phyloP scores from a whole-genome alignment of 2,888 invertebrate genomes.

The Drosophila paracracens region DNA sequence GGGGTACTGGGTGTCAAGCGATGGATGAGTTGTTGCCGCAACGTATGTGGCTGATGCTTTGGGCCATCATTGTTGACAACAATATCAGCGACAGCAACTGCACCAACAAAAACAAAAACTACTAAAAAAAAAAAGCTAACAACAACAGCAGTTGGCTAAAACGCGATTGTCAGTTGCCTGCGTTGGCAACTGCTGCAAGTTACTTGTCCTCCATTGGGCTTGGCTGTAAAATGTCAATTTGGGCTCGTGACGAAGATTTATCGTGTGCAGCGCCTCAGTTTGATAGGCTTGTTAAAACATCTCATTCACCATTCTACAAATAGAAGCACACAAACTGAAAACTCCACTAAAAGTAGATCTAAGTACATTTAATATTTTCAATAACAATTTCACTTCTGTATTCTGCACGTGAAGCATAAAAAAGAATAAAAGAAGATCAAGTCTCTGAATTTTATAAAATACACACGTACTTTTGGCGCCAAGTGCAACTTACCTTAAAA shows the following conservation, averaged over 20 bases:
- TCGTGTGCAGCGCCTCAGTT: conserved; percentile 53
- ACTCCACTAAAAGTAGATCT: neutral
- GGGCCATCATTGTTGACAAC: conserved; percentile 77
- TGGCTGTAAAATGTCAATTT: conserved; percentile 80
- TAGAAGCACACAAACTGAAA: neutral
- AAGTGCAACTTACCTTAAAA: neutral
- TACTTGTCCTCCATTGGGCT: conserved; percentile 61
- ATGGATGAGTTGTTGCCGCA: conserved; percentile 74
- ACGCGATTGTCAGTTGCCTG: conserved; percentile 37
- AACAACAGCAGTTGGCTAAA: conserved; percentile 38
- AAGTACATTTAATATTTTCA: neutral
- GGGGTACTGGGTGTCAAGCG: conserved; percentile 40
- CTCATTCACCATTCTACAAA: conserved; percentile 25
- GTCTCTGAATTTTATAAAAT: neutral
- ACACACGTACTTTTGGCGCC: no score
- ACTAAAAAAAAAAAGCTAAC: conserved; percentile 19
- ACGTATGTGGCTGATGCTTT: conserved; percentile 78
- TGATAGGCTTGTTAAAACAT: conserved; percentile 68
- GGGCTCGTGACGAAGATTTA: conserved; percentile 76
- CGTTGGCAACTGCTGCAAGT: conserved; percentile 53
- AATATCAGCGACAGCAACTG: conserved; percentile 68
- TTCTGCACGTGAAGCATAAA: neutral
- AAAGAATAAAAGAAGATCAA: neutral
- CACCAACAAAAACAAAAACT: conserved; percentile 46
- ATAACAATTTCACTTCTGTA: neutral